Evolutionary conservation across 2,888 invertebrate species (phyloP).

Genomic region (Octonoba sinensis): DNA sequence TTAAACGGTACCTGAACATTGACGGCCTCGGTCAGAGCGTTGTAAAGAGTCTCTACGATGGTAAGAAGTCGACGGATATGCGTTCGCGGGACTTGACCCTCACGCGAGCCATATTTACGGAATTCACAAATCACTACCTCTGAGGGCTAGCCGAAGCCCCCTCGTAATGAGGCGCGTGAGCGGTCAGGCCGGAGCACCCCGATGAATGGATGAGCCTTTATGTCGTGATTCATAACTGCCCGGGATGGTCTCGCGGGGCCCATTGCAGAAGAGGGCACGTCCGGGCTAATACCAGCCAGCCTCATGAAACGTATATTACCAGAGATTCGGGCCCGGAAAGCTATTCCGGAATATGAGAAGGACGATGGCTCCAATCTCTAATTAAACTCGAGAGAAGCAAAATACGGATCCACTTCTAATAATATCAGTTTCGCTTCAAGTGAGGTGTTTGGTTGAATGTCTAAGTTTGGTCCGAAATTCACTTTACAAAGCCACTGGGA

Average conservation of each 20-base stretch:
- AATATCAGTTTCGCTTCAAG: slow-evolving; percentile 35
- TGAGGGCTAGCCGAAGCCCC: slow-evolving; percentile 8
- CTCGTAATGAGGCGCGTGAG: slow-evolving; percentile 17
- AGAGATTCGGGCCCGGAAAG: slow-evolving; percentile 21
- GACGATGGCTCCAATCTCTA: slow-evolving; percentile 31
- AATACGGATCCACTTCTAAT: slow-evolving; percentile 38
- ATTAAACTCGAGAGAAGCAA: slow-evolving; percentile 49
- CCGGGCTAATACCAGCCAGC: slow-evolving; percentile 28
- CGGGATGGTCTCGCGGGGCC: slow-evolving; percentile 31
- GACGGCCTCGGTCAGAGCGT: too few species aligned
- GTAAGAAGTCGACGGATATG: too few species aligned
- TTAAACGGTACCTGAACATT: too few species aligned
- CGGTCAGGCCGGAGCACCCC: slow-evolving; percentile 31
- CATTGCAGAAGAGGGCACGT: slow-evolving; percentile 55
- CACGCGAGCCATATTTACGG: not conserved
- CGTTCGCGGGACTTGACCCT: not conserved
- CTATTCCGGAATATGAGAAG: slow-evolving; percentile 32
- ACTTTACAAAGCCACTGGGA: slow-evolving; percentile 53
- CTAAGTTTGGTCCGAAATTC: slow-evolving; percentile 46
- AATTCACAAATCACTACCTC: slow-evolving; percentile 21
- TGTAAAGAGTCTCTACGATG: too few species aligned
- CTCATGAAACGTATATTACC: slow-evolving; percentile 57
- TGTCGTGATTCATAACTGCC: slow-evolving; percentile 63
- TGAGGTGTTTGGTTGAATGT: slow-evolving; percentile 20
- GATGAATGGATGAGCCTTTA: slow-evolving; percentile 49